phyloP scores from a whole-genome alignment of 2,113 vertebrate genomes.

The Nothoprocta pentlandii region DNA sequence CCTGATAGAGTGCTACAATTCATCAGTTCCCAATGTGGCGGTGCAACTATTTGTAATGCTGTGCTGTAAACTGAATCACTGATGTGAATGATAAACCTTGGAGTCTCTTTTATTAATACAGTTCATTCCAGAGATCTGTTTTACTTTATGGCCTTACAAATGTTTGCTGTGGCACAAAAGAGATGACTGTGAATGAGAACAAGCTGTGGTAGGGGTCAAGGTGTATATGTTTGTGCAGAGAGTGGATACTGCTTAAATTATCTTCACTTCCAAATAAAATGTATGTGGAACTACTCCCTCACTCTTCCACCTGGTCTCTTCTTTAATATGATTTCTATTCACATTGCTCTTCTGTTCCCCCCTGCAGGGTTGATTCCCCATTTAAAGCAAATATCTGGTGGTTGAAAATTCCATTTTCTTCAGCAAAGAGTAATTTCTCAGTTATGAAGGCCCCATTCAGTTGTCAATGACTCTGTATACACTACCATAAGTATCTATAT shows the following conservation, averaged over 20 bases:
- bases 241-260: constrained; percentile 16
- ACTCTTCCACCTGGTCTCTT: neutral
- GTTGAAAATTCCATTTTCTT: constrained; percentile 21
- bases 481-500: neutral
- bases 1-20: neutral
- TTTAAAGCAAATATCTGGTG: constrained; percentile 7
- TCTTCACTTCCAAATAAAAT: neutral
- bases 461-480: neutral
- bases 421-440: neutral
- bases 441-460: neutral
- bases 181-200: neutral
- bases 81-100: neutral
- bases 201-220: neutral
- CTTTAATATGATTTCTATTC: constrained; percentile 25
- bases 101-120: neutral
- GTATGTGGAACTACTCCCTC: neutral
- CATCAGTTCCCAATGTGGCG: neutral
- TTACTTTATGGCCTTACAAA: neutral
- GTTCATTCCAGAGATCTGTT: neutral
- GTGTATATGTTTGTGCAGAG: neutral
- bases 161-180: constrained; percentile 28
- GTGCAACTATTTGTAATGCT: neutral
- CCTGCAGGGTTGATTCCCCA: neutral
- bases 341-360: neutral
- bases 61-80: neutral